phyloP scores from a whole-genome alignment of 1,140 invertebrate species.

The Heliconius hewitsoni region DNA sequence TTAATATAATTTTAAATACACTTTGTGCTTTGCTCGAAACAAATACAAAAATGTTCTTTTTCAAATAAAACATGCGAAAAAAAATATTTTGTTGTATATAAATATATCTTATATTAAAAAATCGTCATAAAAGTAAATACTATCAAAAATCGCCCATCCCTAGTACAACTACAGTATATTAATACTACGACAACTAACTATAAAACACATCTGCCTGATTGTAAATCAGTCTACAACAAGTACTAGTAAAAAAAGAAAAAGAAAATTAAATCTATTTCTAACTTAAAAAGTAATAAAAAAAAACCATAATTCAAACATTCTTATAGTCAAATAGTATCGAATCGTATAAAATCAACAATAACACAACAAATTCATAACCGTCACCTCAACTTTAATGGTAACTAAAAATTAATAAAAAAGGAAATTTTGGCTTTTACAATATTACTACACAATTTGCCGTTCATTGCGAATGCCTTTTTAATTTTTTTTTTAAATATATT shows the following conservation, averaged over 20 bases:
- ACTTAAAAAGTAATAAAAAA: slow-evolving; percentile 26
- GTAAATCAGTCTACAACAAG: slow-evolving; percentile 41
- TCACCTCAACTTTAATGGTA: slow-evolving; percentile 49
- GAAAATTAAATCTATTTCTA: slow-evolving; percentile 34
- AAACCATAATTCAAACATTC: slow-evolving; percentile 8
- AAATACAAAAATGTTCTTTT: too few species aligned
- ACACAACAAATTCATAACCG: slow-evolving; percentile 40
- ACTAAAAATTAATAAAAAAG: slow-evolving; percentile 34
- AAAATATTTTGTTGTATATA: neutral
- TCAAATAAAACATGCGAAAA: neutral
- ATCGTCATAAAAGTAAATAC: neutral
- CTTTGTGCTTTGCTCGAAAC: neutral
- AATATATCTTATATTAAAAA: neutral
- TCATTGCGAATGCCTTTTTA: neutral
- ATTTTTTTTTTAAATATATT: neutral
- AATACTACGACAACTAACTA: neutral
- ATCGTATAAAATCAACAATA: slow-evolving; percentile 17
- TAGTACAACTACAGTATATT: slow-evolving; percentile 22
- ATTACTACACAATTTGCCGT: neutral
- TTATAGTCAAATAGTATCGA: slow-evolving; percentile 22
- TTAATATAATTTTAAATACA: neutral
- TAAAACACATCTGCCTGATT: slow-evolving; percentile 8
- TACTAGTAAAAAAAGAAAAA: slow-evolving; percentile 25
- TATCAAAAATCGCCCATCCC: slow-evolving; percentile 15
- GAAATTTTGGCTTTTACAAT: slow-evolving; percentile 6